Percentiles rank a stretch among this genome's conserved stretches.
These are phyloP conservation scores for Equus quagga DNA, from an alignment of 2,113 vertebrate species.

Conservation along the genomic window DNA sequence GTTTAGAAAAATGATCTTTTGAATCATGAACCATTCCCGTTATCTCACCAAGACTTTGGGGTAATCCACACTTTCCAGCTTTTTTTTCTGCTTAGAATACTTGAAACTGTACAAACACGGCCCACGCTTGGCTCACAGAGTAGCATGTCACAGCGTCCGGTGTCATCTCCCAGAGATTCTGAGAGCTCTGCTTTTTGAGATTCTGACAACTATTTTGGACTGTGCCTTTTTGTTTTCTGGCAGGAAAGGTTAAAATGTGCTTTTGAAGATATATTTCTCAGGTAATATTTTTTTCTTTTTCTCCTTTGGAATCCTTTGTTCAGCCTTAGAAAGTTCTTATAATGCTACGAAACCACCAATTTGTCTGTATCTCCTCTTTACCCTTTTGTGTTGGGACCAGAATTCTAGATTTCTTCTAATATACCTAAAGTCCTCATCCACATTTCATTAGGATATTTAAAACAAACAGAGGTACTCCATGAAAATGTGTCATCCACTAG, in stretches of 20 bases:
- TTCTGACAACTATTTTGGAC: neutral
- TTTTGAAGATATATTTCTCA: neutral
- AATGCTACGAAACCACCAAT: neutral
- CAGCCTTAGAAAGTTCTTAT: neutral
- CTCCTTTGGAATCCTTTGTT: neutral
- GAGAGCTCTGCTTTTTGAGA: neutral
- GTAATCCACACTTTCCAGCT: neutral
- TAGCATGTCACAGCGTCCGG: neutral
- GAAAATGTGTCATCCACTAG: neutral
- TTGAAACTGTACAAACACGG: neutral
- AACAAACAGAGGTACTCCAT: neutral
- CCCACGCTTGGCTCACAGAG: constrained; percentile 2
- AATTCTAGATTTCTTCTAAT: constrained; percentile 6
- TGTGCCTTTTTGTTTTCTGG: constrained; percentile 40
- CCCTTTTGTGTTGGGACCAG: neutral
- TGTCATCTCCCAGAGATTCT: neutral
- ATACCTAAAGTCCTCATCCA: neutral
- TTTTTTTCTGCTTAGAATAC: neutral
- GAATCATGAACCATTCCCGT: neutral
- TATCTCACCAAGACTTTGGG: neutral
- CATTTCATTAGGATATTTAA: neutral
- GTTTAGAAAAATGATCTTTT: constrained; percentile 55
- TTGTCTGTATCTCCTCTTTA: neutral
- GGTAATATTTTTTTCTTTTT: neutral
- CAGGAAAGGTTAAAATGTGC: constrained; percentile 17